Conservation (phyloP, 2,797 vertebrate species). For the Sebastes jordani region DNA sequence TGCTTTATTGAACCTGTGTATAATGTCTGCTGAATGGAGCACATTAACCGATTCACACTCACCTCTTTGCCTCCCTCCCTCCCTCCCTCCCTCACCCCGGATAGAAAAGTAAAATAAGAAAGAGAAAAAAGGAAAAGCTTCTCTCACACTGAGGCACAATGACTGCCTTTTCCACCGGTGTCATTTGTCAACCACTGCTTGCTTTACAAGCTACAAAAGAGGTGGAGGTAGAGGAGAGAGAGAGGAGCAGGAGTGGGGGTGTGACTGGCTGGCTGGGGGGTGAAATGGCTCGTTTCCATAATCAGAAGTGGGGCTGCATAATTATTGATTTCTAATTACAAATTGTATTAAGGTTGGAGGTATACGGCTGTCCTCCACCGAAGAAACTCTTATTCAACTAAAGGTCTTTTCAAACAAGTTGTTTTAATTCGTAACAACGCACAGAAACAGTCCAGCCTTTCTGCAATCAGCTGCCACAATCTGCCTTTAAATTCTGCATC, state of each 20-base stretch:
- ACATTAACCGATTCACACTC: slow-evolving; percentile 81
- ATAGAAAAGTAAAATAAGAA: slow-evolving; percentile 64
- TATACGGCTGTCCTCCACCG: background rate
- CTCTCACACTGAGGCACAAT: slow-evolving; percentile 76
- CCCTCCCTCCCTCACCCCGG: background rate
- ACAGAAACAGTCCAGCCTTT: background rate
- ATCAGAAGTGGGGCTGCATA: slow-evolving; percentile 39
- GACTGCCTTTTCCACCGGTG: slow-evolving; percentile 78
- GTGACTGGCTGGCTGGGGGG: background rate
- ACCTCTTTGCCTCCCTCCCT: slow-evolving; percentile 40
- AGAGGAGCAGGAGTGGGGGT: background rate
- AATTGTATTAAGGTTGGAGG: background rate
- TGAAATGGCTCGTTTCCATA: slow-evolving; percentile 25
- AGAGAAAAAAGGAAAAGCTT: slow-evolving; percentile 37
- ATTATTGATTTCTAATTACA: slow-evolving; percentile 37
- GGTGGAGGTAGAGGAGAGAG: slow-evolving; percentile 34
- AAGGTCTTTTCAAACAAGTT: too few species aligned
- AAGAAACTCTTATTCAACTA: too few species aligned
- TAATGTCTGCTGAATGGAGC: slow-evolving; percentile 79
- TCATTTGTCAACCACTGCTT: slow-evolving; percentile 83
- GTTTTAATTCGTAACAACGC: background rate
- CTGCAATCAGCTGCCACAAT: too few species aligned
- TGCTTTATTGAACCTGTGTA: slow-evolving; percentile 82
- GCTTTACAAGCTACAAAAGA: slow-evolving; percentile 75
- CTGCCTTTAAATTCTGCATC: too few species aligned